phyloP scores from a whole-genome alignment of 2,888 invertebrate genomes.

The Melinaea marsaeus region DNA sequence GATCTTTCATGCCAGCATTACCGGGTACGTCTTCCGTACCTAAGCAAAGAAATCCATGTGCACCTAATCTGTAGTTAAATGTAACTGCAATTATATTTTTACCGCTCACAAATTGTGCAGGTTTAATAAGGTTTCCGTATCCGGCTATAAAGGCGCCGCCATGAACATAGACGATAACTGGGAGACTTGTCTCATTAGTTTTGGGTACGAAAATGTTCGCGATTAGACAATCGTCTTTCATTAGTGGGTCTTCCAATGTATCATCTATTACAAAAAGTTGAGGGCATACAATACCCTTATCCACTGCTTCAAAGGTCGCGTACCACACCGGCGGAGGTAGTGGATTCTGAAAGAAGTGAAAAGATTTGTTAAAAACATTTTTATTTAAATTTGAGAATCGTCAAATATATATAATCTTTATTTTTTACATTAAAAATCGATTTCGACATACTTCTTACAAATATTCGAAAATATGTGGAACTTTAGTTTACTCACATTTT shows the following conservation, averaged over 20 bases:
- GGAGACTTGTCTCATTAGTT: constrained; percentile 33
- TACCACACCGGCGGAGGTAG: constrained; percentile 43
- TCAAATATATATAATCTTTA: too few relatives aligned
- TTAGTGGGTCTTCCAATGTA: constrained; percentile 9
- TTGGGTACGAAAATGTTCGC: constrained; percentile 38
- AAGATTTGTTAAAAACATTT: too few relatives aligned
- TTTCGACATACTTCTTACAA: too few relatives aligned
- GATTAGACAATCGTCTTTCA: constrained; percentile 36
- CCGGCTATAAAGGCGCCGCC: constrained; percentile 61
- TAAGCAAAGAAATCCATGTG: constrained; percentile 39
- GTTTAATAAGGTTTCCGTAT: constrained; percentile 38
- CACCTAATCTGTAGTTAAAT: constrained; percentile 42
- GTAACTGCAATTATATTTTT: constrained; percentile 39
- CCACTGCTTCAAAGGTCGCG: constrained; percentile 39
- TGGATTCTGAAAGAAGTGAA: constrained; percentile 38
- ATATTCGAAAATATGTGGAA: too few relatives aligned
- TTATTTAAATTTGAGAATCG: too few relatives aligned
- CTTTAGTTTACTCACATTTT: too few relatives aligned
- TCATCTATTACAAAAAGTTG: constrained; percentile 27
- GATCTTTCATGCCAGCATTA: constrained; percentile 48
- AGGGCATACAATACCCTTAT: constrained; percentile 41
- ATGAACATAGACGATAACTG: constrained; percentile 62
- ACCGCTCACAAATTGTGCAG: constrained; percentile 38
- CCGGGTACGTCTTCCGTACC: constrained; percentile 43
- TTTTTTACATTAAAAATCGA: too few relatives aligned